phyloP scores from a whole-genome alignment of 2,113 vertebrate species.

The Turnix velox region DNA sequence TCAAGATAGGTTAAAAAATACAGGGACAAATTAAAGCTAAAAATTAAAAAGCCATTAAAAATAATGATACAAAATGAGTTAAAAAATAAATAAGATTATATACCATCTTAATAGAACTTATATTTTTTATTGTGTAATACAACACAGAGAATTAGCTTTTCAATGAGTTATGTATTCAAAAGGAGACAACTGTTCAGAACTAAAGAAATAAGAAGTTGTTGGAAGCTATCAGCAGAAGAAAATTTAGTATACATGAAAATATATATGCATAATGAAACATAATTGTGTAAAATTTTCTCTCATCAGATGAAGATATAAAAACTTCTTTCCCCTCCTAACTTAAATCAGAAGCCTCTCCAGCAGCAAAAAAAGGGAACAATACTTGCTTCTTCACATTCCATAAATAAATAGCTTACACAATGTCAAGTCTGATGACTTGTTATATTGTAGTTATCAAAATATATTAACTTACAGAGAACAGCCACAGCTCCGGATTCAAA shows the following conservation, averaged over 20 bases:
- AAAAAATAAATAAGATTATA: neutral
- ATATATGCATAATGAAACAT: neutral
- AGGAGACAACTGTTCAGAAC: neutral
- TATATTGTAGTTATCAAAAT: neutral
- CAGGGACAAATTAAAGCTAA: neutral
- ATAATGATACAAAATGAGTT: neutral
- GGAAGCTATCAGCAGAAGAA: neutral
- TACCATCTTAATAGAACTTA: neutral
- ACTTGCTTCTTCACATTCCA: neutral
- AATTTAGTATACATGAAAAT: neutral
- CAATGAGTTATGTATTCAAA: neutral
- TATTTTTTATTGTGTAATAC: neutral
- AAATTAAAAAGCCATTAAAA: neutral
- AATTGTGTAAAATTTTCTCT: neutral
- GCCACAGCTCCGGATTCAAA: slow-evolving; percentile 96
- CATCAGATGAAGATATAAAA: neutral
- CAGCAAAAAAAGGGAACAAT: neutral
- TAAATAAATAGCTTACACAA: neutral
- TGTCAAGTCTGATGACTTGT: neutral
- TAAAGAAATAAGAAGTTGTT: neutral
- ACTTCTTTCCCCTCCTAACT: neutral
- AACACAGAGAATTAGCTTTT: neutral
- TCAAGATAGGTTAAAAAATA: neutral
- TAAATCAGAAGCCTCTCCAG: neutral
- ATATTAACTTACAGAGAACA: slow-evolving; percentile 87